phyloP scores from a whole-genome alignment of 2,888 invertebrate species.

The Onchidella celtica region DNA sequence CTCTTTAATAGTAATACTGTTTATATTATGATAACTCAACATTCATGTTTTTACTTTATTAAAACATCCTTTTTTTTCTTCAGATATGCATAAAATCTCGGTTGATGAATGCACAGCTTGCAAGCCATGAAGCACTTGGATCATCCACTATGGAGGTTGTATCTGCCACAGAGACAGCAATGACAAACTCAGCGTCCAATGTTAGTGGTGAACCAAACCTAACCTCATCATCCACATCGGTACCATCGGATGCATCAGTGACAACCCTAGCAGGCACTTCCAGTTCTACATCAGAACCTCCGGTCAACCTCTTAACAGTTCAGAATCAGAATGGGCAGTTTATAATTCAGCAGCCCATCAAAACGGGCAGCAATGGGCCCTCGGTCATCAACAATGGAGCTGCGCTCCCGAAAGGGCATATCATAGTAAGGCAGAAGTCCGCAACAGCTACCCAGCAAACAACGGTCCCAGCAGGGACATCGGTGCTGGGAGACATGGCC shows the following conservation, averaged over 20 bases:
- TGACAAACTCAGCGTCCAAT: constrained; percentile 22
- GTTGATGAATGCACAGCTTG: constrained; percentile 22
- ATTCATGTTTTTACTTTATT: no score
- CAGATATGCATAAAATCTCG: neutral
- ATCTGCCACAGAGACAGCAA: constrained; percentile 16
- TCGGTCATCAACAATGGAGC: constrained; percentile 29
- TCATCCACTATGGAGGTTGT: constrained; percentile 37
- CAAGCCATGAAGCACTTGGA: constrained; percentile 17
- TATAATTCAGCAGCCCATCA: constrained; percentile 44
- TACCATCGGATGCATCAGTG: neutral
- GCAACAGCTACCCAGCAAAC: constrained; percentile 15
- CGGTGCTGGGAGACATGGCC: constrained; percentile 39
- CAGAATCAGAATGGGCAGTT: constrained; percentile 46
- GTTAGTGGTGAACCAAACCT: neutral
- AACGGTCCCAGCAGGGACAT: neutral
- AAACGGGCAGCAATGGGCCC: constrained; percentile 38
- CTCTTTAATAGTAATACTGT: no score
- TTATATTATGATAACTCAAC: no score
- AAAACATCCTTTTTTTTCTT: no score
- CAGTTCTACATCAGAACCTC: constrained; percentile 11
- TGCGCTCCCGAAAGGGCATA: constrained; percentile 42
- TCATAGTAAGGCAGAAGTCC: constrained; percentile 48
- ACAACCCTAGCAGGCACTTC: neutral
- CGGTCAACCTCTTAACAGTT: constrained; percentile 35
- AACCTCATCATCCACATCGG: neutral